These are phyloP conservation scores for Corydoras sp. DNA, from an alignment of 2,113 vertebrate genomes.

Conservation along the genomic window DNA sequence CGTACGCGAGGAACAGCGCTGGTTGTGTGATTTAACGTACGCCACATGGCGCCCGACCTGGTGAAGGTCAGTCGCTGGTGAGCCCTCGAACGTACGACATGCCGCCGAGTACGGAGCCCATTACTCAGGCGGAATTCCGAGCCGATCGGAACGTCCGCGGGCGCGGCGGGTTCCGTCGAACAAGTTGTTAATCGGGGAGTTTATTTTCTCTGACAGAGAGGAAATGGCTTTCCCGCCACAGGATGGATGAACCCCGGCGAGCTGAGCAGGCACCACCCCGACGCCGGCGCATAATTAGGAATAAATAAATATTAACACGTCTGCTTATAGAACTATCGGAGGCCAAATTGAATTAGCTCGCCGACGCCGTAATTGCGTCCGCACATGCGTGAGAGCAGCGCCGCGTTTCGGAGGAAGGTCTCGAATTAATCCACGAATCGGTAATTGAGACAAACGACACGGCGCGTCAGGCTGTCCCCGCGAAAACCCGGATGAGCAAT, in stretches of 20 bases:
- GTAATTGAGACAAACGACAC: conserved; percentile 55
- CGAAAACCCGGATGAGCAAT: conserved; percentile 45
- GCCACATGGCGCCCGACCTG: conserved; percentile 23
- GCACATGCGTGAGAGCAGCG: conserved; percentile 33
- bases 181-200: conserved; percentile 49
- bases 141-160: conserved; percentile 27
- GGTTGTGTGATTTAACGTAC: conserved; percentile 20
- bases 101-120: conserved; percentile 26
- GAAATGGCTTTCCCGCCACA: conserved; percentile 45
- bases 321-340: conserved; percentile 40
- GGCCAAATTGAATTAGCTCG: conserved; percentile 42
- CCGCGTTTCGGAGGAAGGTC: conserved; percentile 38
- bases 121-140: conserved; percentile 36
- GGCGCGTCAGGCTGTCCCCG: conserved; percentile 36
- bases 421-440: conserved; percentile 49
- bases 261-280: conserved; percentile 35
- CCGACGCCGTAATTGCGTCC: conserved; percentile 40
- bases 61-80: conserved; percentile 33
- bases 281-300: conserved; percentile 46
- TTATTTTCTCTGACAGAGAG: conserved; percentile 49
- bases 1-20: not conserved
- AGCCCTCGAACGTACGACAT: conserved; percentile 38
- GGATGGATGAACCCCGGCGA: conserved; percentile 46
- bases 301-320: conserved; percentile 54
- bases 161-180: conserved; percentile 29